Conservation (phyloP, 1,140 invertebrate genomes). For the Penaeus chinensis region DNA sequence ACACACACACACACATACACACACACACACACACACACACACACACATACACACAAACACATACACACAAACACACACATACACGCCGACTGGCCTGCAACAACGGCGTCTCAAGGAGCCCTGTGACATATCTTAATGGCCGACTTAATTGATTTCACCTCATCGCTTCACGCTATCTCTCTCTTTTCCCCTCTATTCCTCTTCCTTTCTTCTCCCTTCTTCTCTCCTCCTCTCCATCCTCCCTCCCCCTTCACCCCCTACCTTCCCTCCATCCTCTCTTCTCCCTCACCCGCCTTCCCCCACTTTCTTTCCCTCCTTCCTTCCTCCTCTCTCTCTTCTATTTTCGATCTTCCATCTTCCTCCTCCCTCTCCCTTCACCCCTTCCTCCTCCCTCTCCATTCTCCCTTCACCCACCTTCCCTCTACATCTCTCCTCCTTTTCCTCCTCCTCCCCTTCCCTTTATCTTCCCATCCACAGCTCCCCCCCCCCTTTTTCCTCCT, state of each 20-base stretch:
- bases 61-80: background rate
- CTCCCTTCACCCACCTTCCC: too few species aligned
- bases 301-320: background rate
- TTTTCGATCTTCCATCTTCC: too few species aligned
- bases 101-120: too few species aligned
- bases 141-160: constrained; percentile 1
- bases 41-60: background rate
- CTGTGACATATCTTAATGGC: too few species aligned
- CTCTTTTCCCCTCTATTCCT: background rate
- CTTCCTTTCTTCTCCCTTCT: background rate
- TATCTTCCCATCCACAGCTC: background rate
- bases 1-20: background rate
- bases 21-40: background rate
- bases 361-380: too few species aligned
- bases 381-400: too few species aligned
- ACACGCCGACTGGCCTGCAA: background rate
- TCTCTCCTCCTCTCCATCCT: background rate
- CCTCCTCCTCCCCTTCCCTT: background rate
- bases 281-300: too few species aligned
- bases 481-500: too few species aligned
- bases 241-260: too few species aligned
- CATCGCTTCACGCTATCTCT: background rate
- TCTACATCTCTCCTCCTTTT: too few species aligned
- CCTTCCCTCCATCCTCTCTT: background rate
- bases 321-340: background rate